A percentile compares a stretch with the other conserved stretches of the same genome.
These are phyloP conservation scores for Geotrupes spiniger DNA, from an alignment of 2,888 invertebrate species.

Conservation along the genomic window DNA sequence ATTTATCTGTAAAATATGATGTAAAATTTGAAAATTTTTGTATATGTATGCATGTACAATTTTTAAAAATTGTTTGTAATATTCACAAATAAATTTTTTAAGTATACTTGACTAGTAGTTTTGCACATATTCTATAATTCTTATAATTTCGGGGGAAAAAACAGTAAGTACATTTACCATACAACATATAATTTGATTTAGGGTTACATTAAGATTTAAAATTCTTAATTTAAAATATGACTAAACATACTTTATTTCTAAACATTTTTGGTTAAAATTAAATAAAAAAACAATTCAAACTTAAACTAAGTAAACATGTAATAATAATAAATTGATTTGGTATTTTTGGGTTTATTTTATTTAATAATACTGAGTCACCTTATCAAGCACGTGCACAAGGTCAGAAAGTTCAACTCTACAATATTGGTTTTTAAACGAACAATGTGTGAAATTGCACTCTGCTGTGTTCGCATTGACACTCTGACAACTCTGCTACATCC, in stretches of 20 bases:
- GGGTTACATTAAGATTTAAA: constrained; percentile 5
- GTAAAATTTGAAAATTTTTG: no score
- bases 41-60: constrained; percentile 5
- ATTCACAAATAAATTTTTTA: constrained; percentile 19
- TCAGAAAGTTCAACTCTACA: no score
- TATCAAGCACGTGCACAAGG: no score
- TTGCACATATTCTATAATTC: neutral
- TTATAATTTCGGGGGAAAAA: constrained; percentile 3
- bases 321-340: no score
- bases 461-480: no score
- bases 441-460: no score
- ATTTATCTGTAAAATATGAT: neutral
- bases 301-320: no score
- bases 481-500: no score
- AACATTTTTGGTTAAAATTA: constrained; percentile 2
- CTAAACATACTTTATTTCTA: constrained; percentile 1
- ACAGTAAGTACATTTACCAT: constrained; percentile 6
- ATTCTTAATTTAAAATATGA: neutral
- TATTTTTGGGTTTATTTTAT: no score
- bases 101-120: constrained; percentile 22
- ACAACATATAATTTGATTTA: neutral
- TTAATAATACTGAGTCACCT: no score
- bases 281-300: no score
- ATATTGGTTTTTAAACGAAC: no score
- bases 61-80: constrained; percentile 4